phyloP scores from a whole-genome alignment of 2,113 vertebrate species.

The Chinchilla lanigera region DNA sequence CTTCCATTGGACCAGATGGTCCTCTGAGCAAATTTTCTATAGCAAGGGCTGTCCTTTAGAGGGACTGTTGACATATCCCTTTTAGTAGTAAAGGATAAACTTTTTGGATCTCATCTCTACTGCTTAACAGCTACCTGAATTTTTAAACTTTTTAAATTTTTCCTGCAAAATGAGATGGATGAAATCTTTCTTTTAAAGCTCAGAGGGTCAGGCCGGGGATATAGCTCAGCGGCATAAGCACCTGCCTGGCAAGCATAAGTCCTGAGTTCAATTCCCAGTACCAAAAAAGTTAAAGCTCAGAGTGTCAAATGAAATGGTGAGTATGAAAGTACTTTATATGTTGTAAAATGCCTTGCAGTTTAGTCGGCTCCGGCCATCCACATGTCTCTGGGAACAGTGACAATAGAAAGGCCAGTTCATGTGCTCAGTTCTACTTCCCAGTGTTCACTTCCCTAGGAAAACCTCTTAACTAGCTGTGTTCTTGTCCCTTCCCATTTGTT shows the following conservation, averaged over 20 bases:
- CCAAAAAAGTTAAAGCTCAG: not conserved
- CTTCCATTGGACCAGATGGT: slow-evolving; percentile 9
- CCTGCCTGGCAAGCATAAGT: no score
- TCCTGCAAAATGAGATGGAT: slow-evolving; percentile 18
- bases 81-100: slow-evolving; percentile 26
- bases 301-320: not conserved
- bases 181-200: slow-evolving; percentile 19
- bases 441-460: not conserved
- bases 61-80: not conserved
- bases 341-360: not conserved
- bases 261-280: no score
- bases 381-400: not conserved
- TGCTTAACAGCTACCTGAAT: not conserved
- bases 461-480: slow-evolving; percentile 55
- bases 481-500: slow-evolving; percentile 48
- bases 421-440: not conserved
- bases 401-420: not conserved
- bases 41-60: not conserved
- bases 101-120: not conserved
- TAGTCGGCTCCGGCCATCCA: not conserved
- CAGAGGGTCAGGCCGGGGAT: no score
- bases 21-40: slow-evolving; percentile 1
- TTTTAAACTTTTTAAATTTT: slow-evolving; percentile 65
- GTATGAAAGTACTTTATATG: not conserved
- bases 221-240: no score